Conservation (phyloP, 1,140 invertebrate genomes). For the Brachionus asplanchnoidis region DNA sequence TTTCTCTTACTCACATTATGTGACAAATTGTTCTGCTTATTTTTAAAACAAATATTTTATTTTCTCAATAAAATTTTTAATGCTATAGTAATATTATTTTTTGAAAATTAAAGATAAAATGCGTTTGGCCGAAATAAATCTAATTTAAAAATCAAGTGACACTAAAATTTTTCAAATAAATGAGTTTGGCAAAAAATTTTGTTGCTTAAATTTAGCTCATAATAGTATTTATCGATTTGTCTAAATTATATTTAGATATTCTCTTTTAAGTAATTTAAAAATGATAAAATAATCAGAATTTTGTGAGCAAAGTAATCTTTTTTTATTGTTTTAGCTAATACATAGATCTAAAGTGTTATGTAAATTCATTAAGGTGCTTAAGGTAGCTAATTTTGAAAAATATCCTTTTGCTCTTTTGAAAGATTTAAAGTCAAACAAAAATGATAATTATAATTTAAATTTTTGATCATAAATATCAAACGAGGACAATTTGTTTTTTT, state of each 20-base stretch:
- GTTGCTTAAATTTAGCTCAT: background rate
- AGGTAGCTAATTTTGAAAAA: background rate
- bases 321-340: background rate
- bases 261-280: background rate
- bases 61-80: too few species aligned
- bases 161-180: background rate
- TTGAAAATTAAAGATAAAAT: background rate
- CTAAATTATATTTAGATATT: background rate
- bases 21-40: too few species aligned
- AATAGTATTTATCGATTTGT: background rate
- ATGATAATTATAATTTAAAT: constrained; percentile 1
- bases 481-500: background rate
- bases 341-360: background rate
- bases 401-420: background rate
- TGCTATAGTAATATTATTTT: too few species aligned
- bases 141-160: background rate
- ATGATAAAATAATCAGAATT: background rate
- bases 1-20: too few species aligned
- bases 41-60: too few species aligned
- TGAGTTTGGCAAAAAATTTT: background rate
- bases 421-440: background rate
- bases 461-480: background rate
- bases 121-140: background rate
- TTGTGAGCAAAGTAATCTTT: too few species aligned
- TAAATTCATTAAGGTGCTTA: background rate